Conservation (phyloP, 2,888 invertebrate genomes). For the Branchinecta sandiegonensis region DNA sequence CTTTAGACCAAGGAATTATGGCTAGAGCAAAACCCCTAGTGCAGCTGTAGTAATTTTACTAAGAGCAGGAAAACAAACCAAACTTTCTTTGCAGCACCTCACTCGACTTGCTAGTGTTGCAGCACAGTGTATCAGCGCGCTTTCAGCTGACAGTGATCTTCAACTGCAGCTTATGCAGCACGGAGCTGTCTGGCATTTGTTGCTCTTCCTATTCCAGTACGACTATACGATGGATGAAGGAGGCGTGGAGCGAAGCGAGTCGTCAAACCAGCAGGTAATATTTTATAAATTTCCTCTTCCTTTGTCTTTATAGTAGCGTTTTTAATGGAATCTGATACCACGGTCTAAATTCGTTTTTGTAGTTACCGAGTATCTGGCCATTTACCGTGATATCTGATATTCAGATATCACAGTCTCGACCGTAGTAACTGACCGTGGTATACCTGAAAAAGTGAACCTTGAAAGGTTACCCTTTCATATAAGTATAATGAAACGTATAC, state of each 20-base stretch:
- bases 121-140: conserved; percentile 73
- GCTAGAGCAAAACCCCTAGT: conserved; percentile 20
- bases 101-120: conserved; percentile 69
- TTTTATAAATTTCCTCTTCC: conserved; percentile 28
- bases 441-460: too few relatives aligned
- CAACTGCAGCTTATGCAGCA: conserved; percentile 68
- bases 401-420: too few relatives aligned
- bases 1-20: too few relatives aligned
- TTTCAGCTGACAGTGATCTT: conserved; percentile 68
- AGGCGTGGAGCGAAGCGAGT: conserved; percentile 69
- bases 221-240: conserved; percentile 96
- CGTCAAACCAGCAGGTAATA: conserved; percentile 57
- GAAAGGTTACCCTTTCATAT: too few relatives aligned
- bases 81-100: conserved; percentile 46
- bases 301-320: conserved; percentile 24
- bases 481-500: too few relatives aligned
- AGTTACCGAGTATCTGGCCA: too few relatives aligned
- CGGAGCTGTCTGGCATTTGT: conserved; percentile 79
- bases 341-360: too few relatives aligned
- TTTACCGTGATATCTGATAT: too few relatives aligned
- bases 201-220: conserved; percentile 79
- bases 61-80: too few relatives aligned
- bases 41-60: conserved; percentile 18
- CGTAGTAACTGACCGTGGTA: conserved; percentile 23
- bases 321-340: too few relatives aligned